phyloP scores from a whole-genome alignment of 1,140 invertebrate genomes.

The Nephila pilipes region DNA sequence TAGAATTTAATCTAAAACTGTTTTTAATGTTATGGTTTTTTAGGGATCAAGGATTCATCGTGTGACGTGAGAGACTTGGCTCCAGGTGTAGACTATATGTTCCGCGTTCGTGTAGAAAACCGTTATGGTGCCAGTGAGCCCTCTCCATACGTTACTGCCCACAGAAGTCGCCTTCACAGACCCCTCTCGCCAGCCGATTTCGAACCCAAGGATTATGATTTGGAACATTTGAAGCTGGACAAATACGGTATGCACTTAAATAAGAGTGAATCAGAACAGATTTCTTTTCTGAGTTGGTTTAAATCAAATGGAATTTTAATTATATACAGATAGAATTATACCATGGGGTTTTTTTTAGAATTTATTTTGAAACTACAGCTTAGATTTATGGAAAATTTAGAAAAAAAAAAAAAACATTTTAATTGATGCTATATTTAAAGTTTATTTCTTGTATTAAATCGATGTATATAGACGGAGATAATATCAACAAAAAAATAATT shows the following conservation, averaged over 20 bases:
- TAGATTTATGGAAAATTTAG: no score
- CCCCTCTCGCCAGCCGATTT: constrained; percentile 68
- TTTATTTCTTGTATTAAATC: no score
- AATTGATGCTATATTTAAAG: no score
- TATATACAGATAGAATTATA: no score
- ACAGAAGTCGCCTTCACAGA: constrained; percentile 86
- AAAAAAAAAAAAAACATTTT: no score
- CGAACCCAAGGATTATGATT: constrained; percentile 90
- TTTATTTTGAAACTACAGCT: no score
- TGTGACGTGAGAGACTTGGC: constrained; percentile 83
- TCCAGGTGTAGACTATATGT: constrained; percentile 86
- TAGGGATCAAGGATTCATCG: constrained; percentile 87
- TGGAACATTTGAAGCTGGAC: constrained; percentile 90
- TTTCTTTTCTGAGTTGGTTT: no score
- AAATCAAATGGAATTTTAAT: no score
- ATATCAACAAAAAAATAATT: no score
- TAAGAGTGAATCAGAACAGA: constrained; percentile 19
- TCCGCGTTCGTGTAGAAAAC: constrained; percentile 95
- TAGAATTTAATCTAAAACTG: neutral
- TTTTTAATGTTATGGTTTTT: neutral
- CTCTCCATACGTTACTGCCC: constrained; percentile 91
- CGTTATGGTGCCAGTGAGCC: constrained; percentile 97
- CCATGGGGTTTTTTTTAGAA: no score
- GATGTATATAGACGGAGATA: no score
- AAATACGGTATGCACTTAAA: constrained; percentile 83